A percentile compares a stretch with the other conserved stretches of the same genome.
phyloP scores from a whole-genome alignment of 2,797 vertebrate species.

The Morelia viridis region DNA sequence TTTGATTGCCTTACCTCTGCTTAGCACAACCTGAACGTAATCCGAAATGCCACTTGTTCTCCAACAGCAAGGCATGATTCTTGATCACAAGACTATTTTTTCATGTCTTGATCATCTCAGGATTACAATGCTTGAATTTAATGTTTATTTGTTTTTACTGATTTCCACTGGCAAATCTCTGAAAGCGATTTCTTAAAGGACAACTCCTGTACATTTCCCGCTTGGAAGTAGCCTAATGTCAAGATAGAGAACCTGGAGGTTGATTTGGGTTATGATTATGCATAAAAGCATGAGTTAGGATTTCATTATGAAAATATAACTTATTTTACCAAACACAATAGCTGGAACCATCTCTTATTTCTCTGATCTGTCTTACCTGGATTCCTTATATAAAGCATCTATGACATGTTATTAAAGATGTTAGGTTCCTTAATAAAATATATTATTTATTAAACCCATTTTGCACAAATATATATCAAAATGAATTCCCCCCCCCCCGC shows the following conservation, averaged over 20 bases:
- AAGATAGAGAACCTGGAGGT: not conserved
- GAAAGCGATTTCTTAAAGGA: not conserved
- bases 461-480: not conserved
- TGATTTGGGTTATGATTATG: not conserved
- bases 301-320: not conserved
- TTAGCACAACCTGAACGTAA: conserved; percentile 1
- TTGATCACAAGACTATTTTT: not conserved
- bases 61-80: not conserved
- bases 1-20: not conserved
- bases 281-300: not conserved
- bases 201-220: not conserved
- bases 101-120: not conserved
- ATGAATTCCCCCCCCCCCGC: not conserved
- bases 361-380: not conserved
- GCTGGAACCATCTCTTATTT: not conserved
- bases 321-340: not conserved
- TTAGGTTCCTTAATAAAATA: not conserved
- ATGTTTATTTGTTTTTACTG: not conserved
- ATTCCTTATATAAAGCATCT: not conserved
- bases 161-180: not conserved
- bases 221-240: not conserved
- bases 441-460: not conserved
- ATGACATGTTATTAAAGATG: not conserved
- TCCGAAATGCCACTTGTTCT: conserved; percentile 5
- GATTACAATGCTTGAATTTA: not conserved